Evolutionary conservation across 2,888 invertebrate genomes (phyloP).

Genomic region (Priocnemis perturbator): DNA sequence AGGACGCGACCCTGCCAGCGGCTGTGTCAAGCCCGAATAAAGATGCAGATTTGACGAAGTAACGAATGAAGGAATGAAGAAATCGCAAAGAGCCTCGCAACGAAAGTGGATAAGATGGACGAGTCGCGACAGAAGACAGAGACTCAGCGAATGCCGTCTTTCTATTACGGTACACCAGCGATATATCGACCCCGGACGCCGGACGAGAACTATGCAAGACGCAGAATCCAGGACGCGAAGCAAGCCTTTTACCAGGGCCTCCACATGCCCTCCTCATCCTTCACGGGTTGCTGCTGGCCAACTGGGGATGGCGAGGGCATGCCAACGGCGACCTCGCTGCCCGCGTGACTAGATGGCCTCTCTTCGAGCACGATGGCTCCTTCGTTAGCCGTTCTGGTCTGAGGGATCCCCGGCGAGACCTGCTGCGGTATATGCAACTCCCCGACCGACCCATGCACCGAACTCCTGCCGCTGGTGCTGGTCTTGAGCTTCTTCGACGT

Average conservation of each 20-base stretch:
- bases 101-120: no score
- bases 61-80: no score
- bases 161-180: no score
- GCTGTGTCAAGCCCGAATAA: no score
- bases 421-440: slow-evolving; percentile 9
- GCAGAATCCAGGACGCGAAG: not conserved
- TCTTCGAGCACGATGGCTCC: slow-evolving; percentile 53
- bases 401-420: not conserved
- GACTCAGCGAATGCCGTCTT: no score
- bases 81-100: no score
- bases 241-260: slow-evolving; percentile 70
- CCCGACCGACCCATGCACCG: slow-evolving; percentile 5
- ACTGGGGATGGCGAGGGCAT: slow-evolving; percentile 58
- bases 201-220: no score
- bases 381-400: not conserved
- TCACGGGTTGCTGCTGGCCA: slow-evolving; percentile 63
- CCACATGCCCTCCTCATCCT: slow-evolving; percentile 74
- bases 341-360: slow-evolving; percentile 63
- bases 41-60: no score
- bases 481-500: slow-evolving; percentile 69
- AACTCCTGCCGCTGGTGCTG: slow-evolving; percentile 39
- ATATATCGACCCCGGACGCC: no score
- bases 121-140: no score
- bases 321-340: slow-evolving; percentile 53
- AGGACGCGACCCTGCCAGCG: not conserved